A percentile compares a stretch with the other conserved stretches of the same genome.
These are phyloP conservation scores for Diarsia mendica DNA, from an alignment of 2,888 invertebrate genomes.

Conservation along the genomic window DNA sequence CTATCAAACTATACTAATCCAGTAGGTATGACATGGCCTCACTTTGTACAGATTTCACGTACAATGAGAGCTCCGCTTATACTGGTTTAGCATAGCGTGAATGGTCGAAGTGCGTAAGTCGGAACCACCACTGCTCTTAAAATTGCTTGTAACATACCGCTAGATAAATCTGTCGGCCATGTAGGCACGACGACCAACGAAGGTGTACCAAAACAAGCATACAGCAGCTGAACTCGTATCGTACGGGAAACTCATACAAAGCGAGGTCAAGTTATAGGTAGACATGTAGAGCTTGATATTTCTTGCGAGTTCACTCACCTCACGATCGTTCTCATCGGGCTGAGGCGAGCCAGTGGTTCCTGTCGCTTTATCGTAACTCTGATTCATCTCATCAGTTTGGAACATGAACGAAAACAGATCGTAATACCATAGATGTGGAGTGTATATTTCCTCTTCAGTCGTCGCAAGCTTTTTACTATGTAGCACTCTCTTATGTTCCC, in stretches of 20 bases:
- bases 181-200: background rate
- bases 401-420: slow-evolving; percentile 80
- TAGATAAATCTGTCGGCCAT: background rate
- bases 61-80: too few relatives aligned
- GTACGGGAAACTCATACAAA: too few relatives aligned
- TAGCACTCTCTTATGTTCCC: slow-evolving; percentile 80
- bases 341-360: slow-evolving; percentile 45
- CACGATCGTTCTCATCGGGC: slow-evolving; percentile 15
- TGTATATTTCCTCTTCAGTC: slow-evolving; percentile 75
- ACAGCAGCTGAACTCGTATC: too few relatives aligned
- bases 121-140: background rate
- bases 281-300: background rate
- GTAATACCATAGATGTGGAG: slow-evolving; percentile 84
- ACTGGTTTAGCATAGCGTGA: too few relatives aligned
- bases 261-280: too few relatives aligned
- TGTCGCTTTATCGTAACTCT: slow-evolving; percentile 32
- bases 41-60: too few relatives aligned
- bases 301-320: slow-evolving; percentile 46
- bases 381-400: slow-evolving; percentile 66
- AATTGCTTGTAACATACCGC: slow-evolving; percentile 1
- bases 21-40: too few relatives aligned
- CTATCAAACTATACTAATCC: too few relatives aligned
- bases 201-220: background rate
- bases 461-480: slow-evolving; percentile 75
- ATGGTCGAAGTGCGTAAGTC: too few relatives aligned